Percentiles rank a stretch among this genome's conserved stretches.
Evolutionary conservation across 2,797 vertebrate genomes (phyloP).

Genomic region (Lerista edwardsae): DNA sequence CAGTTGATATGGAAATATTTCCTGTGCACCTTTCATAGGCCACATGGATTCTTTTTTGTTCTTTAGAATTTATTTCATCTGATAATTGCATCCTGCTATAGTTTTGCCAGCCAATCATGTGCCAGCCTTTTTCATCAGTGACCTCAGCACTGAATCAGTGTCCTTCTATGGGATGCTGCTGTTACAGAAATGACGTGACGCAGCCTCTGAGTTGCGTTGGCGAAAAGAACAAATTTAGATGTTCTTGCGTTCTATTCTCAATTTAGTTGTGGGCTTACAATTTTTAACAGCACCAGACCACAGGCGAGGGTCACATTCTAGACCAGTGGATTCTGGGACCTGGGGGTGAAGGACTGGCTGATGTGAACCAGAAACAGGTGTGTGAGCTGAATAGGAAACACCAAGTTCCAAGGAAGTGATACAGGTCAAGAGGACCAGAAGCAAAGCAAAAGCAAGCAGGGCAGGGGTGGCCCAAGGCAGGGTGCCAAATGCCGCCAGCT

Average conservation of each 20-base stretch:
- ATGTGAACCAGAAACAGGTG: no score
- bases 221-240: conserved; percentile 2
- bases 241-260: conserved; percentile 6
- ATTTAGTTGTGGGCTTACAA: neutral
- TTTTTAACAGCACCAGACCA: neutral
- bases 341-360: no score
- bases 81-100: conserved; percentile 54
- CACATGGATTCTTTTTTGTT: conserved; percentile 69
- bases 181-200: conserved; percentile 33
- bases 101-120: conserved; percentile 76
- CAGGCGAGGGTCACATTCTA: no score
- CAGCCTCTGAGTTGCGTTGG: neutral
- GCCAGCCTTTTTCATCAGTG: conserved; percentile 54
- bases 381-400: no score
- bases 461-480: no score
- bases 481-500: no score
- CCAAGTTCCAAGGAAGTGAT: no score
- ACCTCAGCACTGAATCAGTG: conserved; percentile 43
- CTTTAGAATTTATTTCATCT: conserved; percentile 82
- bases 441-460: no score
- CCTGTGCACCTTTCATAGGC: conserved; percentile 85
- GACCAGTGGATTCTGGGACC: no score
- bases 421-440: no score
- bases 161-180: conserved; percentile 70
- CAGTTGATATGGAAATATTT: conserved; percentile 86